Evolutionary conservation across 2,888 invertebrate species (phyloP).

Genomic region (Lasioglossum oenotherae): DNA sequence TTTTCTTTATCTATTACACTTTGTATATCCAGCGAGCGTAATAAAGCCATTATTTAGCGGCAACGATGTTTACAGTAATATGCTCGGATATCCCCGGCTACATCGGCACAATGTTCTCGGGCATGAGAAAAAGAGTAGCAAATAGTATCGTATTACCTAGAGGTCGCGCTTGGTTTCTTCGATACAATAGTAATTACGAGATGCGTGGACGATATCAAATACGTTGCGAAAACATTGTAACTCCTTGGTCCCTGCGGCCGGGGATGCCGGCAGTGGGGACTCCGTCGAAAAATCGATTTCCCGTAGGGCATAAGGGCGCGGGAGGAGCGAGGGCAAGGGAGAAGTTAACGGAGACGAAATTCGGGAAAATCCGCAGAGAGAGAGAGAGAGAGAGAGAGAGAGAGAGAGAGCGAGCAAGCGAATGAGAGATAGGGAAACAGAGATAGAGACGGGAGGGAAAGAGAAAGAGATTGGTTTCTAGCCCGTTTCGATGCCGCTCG

Average conservation of each 20-base stretch:
- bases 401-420: conserved; percentile 56
- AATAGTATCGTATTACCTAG: conserved; percentile 56
- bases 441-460: conserved; percentile 22
- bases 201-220: conserved; percentile 67
- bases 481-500: conserved; percentile 68
- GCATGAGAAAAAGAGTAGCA: conserved; percentile 40
- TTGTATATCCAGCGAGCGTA: conserved; percentile 14
- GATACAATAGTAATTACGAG: conserved; percentile 70
- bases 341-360: conserved; percentile 69
- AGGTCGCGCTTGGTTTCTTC: conserved; percentile 63
- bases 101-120: conserved; percentile 11
- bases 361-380: conserved; percentile 72
- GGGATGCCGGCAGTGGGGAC: conserved; percentile 71
- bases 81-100: not conserved
- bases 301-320: conserved; percentile 76
- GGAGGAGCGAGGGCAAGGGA: conserved; percentile 64
- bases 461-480: conserved; percentile 70
- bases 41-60: not conserved
- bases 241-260: conserved; percentile 56
- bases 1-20: conserved; percentile 11
- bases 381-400: conserved; percentile 48
- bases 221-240: conserved; percentile 69
- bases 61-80: not conserved
- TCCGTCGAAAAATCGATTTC: conserved; percentile 81
- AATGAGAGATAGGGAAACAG: conserved; percentile 24